Evolutionary conservation across 2,888 invertebrate species (phyloP).

Genomic region (Thecophora atra): DNA sequence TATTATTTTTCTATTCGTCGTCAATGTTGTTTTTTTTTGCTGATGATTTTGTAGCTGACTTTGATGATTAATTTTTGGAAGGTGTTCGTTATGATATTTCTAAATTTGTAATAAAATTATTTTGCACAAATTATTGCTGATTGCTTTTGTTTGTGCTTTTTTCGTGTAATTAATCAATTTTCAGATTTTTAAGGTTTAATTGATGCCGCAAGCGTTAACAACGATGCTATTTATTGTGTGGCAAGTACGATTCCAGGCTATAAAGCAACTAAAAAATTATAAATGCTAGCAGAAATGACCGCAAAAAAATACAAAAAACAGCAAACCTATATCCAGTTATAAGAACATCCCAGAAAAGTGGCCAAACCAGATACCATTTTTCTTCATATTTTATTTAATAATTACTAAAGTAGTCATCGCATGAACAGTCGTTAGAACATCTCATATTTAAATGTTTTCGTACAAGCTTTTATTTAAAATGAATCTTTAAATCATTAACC

Average conservation of each 20-base stretch:
- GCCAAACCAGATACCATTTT: too few species aligned
- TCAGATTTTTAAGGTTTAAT: conserved; percentile 19
- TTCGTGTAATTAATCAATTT: conserved; percentile 32
- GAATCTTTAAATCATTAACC: too few species aligned
- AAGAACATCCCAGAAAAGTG: too few species aligned
- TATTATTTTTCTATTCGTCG: background rate
- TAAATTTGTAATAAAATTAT: conserved; percentile 35
- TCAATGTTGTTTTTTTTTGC: conserved; percentile 40
- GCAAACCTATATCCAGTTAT: too few species aligned
- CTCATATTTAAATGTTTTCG: too few species aligned
- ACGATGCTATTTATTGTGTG: conserved; percentile 1
- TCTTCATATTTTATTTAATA: too few species aligned
- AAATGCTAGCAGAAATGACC: too few species aligned
- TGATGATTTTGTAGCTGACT: conserved; percentile 24
- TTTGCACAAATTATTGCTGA: conserved; percentile 27
- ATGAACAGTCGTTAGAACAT: too few species aligned
- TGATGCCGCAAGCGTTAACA: conserved; percentile 21
- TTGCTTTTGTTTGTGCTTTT: conserved; percentile 18
- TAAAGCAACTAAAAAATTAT: too few species aligned
- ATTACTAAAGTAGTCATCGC: too few species aligned
- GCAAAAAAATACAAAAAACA: too few species aligned
- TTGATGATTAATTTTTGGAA: conserved; percentile 35
- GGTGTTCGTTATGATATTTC: conserved; percentile 32
- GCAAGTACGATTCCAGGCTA: background rate
- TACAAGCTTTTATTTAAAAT: too few species aligned